Evolutionary conservation across 2,888 invertebrate species (phyloP).

Genomic region (Labia minor): DNA sequence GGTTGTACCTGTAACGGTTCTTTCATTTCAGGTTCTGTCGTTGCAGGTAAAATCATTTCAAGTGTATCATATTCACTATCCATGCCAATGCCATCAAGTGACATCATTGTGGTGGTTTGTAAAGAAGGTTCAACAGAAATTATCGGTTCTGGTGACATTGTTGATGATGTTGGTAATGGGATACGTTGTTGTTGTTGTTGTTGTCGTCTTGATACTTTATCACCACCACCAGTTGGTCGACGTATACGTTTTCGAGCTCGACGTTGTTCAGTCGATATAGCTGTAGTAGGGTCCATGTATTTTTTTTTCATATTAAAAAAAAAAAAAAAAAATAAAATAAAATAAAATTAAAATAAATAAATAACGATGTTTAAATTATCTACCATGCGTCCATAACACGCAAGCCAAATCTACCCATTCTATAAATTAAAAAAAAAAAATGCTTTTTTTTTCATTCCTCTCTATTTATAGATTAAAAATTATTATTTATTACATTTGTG

Average conservation of each 20-base stretch:
- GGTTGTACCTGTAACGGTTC: constrained; percentile 37
- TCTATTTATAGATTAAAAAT: no score
- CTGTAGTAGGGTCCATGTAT: not conserved
- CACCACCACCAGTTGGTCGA: constrained; percentile 35
- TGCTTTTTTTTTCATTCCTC: no score
- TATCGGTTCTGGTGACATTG: not conserved
- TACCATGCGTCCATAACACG: not conserved
- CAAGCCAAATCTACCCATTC: constrained; percentile 13
- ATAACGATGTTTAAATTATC: not conserved
- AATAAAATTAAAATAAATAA: not conserved
- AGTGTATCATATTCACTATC: constrained; percentile 35
- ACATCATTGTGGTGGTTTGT: not conserved
- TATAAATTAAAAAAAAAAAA: no score
- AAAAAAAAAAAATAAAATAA: not conserved
- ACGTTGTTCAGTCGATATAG: constrained; percentile 27
- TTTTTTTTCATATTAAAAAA: not conserved
- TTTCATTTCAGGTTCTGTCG: constrained; percentile 32
- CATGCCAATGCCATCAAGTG: not conserved
- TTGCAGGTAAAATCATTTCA: constrained; percentile 25
- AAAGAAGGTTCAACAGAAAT: constrained; percentile 15
- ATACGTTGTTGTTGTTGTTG: constrained; percentile 28
- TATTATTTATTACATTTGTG: no score
- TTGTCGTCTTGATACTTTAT: constrained; percentile 32
- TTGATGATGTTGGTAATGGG: constrained; percentile 18
- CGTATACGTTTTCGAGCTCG: constrained; percentile 34